A percentile compares a stretch with the other conserved stretches of the same genome.
Evolutionary conservation across 1,140 invertebrate genomes (phyloP).

Genomic region (Lasioglossum baleicum): DNA sequence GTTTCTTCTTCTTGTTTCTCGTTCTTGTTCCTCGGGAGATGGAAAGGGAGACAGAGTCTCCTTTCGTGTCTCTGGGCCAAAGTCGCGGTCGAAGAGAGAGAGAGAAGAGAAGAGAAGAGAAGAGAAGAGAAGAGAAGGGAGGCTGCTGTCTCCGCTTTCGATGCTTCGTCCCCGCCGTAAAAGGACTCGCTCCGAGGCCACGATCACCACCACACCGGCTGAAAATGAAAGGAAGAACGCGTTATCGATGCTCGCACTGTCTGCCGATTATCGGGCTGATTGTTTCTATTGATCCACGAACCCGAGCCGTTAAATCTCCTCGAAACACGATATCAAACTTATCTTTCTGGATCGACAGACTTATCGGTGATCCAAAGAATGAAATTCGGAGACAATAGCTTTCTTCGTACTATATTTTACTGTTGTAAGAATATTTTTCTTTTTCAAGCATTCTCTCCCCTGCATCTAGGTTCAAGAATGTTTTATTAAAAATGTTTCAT

Average conservation of each 20-base stretch:
- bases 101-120: no score
- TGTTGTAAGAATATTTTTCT: no score
- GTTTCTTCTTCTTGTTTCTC: neutral
- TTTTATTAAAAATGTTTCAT: no score
- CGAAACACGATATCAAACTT: no score
- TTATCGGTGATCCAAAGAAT: no score
- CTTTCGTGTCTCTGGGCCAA: constrained; percentile 29
- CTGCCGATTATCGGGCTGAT: neutral
- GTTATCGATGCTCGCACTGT: constrained; percentile 21
- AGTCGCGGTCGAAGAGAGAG: constrained; percentile 2
- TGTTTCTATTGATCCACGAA: neutral
- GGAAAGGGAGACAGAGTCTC: no score
- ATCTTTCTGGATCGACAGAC: no score
- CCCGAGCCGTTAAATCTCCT: no score
- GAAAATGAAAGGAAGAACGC: constrained; percentile 49
- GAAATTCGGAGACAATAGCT: no score
- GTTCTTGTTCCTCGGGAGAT: neutral
- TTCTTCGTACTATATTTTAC: no score
- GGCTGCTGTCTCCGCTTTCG: constrained; percentile 30
- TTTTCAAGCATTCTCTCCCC: no score
- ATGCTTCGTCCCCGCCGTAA: constrained; percentile 47
- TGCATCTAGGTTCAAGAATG: no score
- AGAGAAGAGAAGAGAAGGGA: neutral
- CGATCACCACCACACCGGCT: constrained; percentile 42
- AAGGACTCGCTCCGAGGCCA: constrained; percentile 50